These are phyloP conservation scores for Tanaodytes sp. DNA, from an alignment of 2,888 invertebrate genomes.

Conservation along the genomic window DNA sequence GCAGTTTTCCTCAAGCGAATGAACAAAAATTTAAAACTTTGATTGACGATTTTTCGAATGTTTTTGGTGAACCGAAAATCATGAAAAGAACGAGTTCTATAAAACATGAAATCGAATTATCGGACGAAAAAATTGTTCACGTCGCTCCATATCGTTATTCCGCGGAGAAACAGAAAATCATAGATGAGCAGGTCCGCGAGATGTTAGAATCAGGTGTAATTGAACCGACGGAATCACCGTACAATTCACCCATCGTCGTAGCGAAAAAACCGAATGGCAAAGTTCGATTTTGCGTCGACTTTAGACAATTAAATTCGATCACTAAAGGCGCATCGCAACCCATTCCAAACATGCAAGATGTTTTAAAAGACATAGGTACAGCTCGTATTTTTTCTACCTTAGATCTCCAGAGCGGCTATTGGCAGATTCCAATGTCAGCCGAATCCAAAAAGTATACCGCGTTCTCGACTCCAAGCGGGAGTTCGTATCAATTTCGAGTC, in stretches of 20 bases:
- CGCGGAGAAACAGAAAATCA: not conserved
- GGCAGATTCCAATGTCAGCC: slow-evolving; percentile 2
- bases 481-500: slow-evolving; percentile 1
- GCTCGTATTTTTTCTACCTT: slow-evolving; percentile 1
- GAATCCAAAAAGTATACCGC: slow-evolving; percentile 4
- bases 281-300: slow-evolving; percentile 26
- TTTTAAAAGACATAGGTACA: slow-evolving; percentile 1
- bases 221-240: slow-evolving; percentile 40
- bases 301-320: not conserved
- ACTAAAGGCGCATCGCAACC: slow-evolving; percentile 6
- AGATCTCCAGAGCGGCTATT: not conserved
- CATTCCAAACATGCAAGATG: slow-evolving; percentile 10
- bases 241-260: slow-evolving; percentile 49
- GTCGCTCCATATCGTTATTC: not conserved
- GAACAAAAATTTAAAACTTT: not conserved
- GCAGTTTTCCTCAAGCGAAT: not conserved
- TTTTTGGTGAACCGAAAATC: not conserved
- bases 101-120: not conserved
- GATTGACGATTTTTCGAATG: not conserved
- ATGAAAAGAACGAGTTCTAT: slow-evolving; percentile 1
- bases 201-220: slow-evolving; percentile 53
- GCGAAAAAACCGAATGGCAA: slow-evolving; percentile 33
- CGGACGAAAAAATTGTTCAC: not conserved
- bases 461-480: not conserved
- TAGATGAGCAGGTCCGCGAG: slow-evolving; percentile 37